phyloP scores from a whole-genome alignment of 1,140 invertebrate genomes.

The Bombus pascuorum region DNA sequence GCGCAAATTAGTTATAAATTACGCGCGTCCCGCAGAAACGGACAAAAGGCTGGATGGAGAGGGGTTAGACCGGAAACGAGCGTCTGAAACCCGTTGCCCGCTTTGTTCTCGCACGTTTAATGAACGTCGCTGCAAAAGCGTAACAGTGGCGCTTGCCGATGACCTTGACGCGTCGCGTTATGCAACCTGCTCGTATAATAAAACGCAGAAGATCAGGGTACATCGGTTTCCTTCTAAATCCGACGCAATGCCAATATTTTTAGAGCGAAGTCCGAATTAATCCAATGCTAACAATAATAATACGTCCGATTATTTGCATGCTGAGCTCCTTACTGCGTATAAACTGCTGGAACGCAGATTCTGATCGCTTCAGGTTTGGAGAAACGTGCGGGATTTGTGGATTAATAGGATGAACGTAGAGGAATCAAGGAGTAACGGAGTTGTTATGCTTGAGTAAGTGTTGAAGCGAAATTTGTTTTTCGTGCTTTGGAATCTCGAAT shows the following conservation, averaged over 20 bases:
- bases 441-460: background rate
- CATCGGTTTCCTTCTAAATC: conserved; percentile 22
- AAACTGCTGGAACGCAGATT: background rate
- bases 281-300: conserved; percentile 11
- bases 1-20: conserved; percentile 41
- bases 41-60: conserved; percentile 23
- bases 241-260: background rate
- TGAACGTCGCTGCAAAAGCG: conserved; percentile 56
- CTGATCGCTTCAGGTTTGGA: too few relatives aligned
- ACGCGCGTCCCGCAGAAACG: conserved; percentile 28
- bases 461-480: background rate
- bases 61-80: conserved; percentile 49
- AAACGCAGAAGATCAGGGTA: conserved; percentile 35
- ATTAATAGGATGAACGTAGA: background rate
- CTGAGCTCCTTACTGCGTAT: background rate
- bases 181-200: conserved; percentile 28
- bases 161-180: conserved; percentile 57
- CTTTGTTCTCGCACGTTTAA: conserved; percentile 60
- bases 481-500: too few relatives aligned
- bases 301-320: conserved; percentile 1
- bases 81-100: conserved; percentile 27
- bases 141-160: conserved; percentile 42
- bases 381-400: background rate
- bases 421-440: background rate
- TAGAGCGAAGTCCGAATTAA: conserved; percentile 29